phyloP scores from a whole-genome alignment of 2,113 vertebrate genomes.

The Chrysochloris asiatica region DNA sequence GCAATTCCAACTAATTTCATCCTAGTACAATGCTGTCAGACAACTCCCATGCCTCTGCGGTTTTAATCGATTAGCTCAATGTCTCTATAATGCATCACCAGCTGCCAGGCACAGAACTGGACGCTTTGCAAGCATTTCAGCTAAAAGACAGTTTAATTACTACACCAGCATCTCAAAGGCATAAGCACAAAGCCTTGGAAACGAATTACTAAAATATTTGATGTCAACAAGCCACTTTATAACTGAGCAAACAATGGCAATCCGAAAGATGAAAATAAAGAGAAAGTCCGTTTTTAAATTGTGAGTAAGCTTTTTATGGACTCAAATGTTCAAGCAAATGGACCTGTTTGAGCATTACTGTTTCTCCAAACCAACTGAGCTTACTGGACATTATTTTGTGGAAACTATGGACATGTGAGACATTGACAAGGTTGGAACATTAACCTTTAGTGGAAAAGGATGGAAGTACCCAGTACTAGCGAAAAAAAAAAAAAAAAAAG shows the following conservation, averaged over 20 bases:
- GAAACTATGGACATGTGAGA: slow-evolving; percentile 59
- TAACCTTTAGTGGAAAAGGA: slow-evolving; percentile 63
- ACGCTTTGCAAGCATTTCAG: slow-evolving; percentile 88
- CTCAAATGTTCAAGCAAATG: slow-evolving; percentile 80
- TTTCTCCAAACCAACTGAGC: slow-evolving; percentile 69
- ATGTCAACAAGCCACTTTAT: slow-evolving; percentile 86
- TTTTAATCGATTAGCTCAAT: slow-evolving; percentile 98
- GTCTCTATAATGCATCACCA: slow-evolving; percentile 96
- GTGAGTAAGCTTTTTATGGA: slow-evolving; percentile 72
- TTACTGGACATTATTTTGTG: slow-evolving; percentile 65
- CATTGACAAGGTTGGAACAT: slow-evolving; percentile 51
- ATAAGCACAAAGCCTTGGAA: slow-evolving; percentile 86
- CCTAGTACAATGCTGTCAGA: slow-evolving; percentile 95
- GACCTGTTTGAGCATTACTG: slow-evolving; percentile 54
- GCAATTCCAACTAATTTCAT: slow-evolving; percentile 97
- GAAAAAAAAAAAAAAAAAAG: slow-evolving; percentile 70
- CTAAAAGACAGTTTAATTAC: slow-evolving; percentile 95
- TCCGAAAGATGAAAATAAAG: slow-evolving; percentile 81
- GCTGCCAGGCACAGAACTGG: slow-evolving; percentile 92
- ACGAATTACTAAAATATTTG: slow-evolving; percentile 88
- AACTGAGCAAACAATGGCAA: slow-evolving; percentile 83
- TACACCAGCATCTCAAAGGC: slow-evolving; percentile 90
- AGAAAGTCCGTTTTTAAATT: slow-evolving; percentile 80
- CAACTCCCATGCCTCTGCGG: slow-evolving; percentile 94
- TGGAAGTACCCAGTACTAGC: slow-evolving; percentile 40